Percentiles rank a stretch among this genome's conserved stretches.
These are phyloP conservation scores for Varecia variegata DNA, from an alignment of 2,797 vertebrate species.

Conservation along the genomic window DNA sequence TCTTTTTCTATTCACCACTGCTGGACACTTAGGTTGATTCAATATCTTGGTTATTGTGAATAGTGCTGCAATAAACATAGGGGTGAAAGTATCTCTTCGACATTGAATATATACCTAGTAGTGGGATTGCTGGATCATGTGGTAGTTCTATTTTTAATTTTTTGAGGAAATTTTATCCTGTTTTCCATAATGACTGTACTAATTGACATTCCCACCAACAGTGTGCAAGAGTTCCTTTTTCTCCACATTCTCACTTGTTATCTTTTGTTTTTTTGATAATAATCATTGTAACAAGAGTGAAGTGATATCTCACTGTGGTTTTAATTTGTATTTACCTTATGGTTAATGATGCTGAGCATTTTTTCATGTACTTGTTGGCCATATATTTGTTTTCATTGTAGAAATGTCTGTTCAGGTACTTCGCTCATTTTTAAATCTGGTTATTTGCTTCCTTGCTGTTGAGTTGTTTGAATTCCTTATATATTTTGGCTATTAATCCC, in stretches of 20 bases:
- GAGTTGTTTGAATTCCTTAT: not conserved
- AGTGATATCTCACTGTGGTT: not conserved
- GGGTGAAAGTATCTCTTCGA: not conserved
- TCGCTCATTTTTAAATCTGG: not conserved
- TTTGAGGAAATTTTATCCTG: not conserved
- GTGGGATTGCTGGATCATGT: not conserved
- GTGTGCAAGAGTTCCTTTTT: not conserved
- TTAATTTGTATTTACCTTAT: not conserved
- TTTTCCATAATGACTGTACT: not conserved
- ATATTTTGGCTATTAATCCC: not conserved
- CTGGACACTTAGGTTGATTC: not conserved
- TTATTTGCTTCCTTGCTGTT: not conserved
- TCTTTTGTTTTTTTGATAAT: not conserved
- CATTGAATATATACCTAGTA: not conserved
- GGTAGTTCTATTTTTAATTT: not conserved
- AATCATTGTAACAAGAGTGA: not conserved
- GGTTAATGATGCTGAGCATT: not conserved
- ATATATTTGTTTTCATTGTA: not conserved
- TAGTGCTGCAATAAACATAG: not conserved
- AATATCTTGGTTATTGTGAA: not conserved
- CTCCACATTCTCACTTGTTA: not conserved
- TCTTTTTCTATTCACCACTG: not conserved
- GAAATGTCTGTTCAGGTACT: not conserved
- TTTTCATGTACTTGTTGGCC: not conserved
- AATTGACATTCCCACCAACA: not conserved